Conservation (phyloP, 2,113 vertebrate genomes). For the Ophiodon elongatus region DNA sequence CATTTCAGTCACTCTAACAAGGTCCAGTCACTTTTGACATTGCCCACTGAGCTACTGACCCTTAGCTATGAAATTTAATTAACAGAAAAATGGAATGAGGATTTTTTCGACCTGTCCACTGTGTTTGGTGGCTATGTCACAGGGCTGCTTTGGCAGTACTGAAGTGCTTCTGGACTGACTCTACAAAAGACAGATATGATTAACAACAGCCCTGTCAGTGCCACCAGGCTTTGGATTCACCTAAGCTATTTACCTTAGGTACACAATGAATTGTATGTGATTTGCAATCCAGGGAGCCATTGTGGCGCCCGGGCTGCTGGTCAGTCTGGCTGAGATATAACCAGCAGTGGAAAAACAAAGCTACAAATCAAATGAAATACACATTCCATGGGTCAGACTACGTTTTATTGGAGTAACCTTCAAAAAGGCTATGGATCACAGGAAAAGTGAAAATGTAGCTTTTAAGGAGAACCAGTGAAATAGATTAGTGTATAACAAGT, state of each 20-base stretch:
- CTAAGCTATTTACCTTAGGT: constrained; percentile 43
- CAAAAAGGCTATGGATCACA: constrained; percentile 47
- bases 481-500: constrained; percentile 28
- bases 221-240: constrained; percentile 34
- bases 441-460: constrained; percentile 12
- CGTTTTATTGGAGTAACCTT: constrained; percentile 46
- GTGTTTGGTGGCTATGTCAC: constrained; percentile 49
- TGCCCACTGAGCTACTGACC: constrained; percentile 56
- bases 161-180: constrained; percentile 30
- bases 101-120: constrained; percentile 39
- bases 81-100: constrained; percentile 57
- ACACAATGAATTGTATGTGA: constrained; percentile 48
- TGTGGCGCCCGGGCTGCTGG: constrained; percentile 11
- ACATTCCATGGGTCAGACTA: constrained; percentile 20
- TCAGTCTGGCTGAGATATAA: constrained; percentile 43
- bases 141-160: constrained; percentile 17
- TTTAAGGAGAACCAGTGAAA: constrained; percentile 8
- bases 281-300: constrained; percentile 40
- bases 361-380: constrained; percentile 60
- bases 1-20: constrained; percentile 57
- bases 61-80: constrained; percentile 62
- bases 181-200: constrained; percentile 37
- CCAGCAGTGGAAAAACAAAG: constrained; percentile 33
- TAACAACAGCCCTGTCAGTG: constrained; percentile 29
- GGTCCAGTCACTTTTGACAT: constrained; percentile 40